Conservation (phyloP, 2,888 invertebrate genomes). For the Augiades crinisus region DNA sequence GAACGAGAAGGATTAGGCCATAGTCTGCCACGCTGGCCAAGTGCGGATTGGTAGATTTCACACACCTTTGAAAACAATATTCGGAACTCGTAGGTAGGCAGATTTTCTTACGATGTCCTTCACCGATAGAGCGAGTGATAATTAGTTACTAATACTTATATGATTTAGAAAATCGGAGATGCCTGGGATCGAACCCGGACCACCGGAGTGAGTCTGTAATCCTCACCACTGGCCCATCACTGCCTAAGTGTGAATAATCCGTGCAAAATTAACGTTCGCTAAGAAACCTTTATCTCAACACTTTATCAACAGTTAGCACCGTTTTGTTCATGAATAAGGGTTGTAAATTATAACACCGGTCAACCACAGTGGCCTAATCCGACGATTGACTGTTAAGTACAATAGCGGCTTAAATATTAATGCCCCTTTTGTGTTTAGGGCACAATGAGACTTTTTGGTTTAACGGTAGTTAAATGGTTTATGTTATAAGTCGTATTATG, state of each 20-base stretch:
- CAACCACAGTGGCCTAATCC: conserved; percentile 25
- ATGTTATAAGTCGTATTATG: not conserved
- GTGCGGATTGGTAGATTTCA: too few relatives aligned
- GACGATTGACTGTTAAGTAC: conserved; percentile 12
- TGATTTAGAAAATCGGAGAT: too few relatives aligned
- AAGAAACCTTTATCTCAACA: not conserved
- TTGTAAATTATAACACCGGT: conserved; percentile 21
- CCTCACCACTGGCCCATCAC: too few relatives aligned
- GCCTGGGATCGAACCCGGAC: too few relatives aligned
- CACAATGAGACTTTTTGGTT: conserved; percentile 24
- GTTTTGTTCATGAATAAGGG: not conserved
- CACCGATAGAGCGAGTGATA: too few relatives aligned
- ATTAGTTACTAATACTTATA: too few relatives aligned
- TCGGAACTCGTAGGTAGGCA: too few relatives aligned
- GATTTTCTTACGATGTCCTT: too few relatives aligned
- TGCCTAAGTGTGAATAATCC: not conserved
- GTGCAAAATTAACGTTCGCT: not conserved
- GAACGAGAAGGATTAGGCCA: too few relatives aligned
- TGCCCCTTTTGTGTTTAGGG: conserved; percentile 25
- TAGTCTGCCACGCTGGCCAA: too few relatives aligned
- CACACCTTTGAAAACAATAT: too few relatives aligned
- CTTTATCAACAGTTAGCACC: conserved; percentile 21
- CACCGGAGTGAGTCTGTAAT: too few relatives aligned
- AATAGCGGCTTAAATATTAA: conserved; percentile 22
- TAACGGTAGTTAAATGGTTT: conserved; percentile 21